A percentile compares a stretch with the other conserved stretches of the same genome.
phyloP scores from a whole-genome alignment of 2,797 vertebrate genomes.

The Schizopygopsis malacanthus region DNA sequence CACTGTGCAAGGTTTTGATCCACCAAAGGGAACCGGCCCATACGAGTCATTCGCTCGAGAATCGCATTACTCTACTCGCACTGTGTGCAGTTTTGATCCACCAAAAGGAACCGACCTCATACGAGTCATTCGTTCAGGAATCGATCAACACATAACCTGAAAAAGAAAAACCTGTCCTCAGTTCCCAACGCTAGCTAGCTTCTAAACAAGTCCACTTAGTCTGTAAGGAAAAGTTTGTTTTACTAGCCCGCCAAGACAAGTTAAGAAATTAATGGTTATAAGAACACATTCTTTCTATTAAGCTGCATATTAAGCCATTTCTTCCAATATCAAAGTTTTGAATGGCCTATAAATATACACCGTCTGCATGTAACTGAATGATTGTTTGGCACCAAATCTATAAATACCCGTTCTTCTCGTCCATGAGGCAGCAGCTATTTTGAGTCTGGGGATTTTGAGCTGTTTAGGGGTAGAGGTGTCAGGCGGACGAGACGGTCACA shows the following conservation, averaged over 20 bases:
- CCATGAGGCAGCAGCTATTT: constrained; percentile 74
- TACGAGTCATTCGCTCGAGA: neutral
- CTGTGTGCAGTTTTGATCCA: neutral
- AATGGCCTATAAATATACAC: neutral
- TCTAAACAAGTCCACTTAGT: neutral
- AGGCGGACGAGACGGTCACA: constrained; percentile 21
- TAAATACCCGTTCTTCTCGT: constrained; percentile 70
- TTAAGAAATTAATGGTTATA: neutral
- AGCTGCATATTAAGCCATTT: neutral
- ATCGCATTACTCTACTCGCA: neutral
- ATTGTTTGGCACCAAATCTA: constrained; percentile 70
- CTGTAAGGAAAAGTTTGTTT: neutral
- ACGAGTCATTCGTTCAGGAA: constrained; percentile 1
- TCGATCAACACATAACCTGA: neutral
- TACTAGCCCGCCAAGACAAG: neutral
- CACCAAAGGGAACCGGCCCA: neutral
- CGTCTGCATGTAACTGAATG: constrained; percentile 60
- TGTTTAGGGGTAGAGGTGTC: constrained; percentile 45
- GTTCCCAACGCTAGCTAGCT: too few relatives aligned
- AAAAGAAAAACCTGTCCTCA: neutral
- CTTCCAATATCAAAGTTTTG: neutral
- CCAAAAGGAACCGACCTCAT: neutral
- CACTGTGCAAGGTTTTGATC: neutral
- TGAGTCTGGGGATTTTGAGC: constrained; percentile 60
- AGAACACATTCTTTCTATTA: neutral